phyloP scores from a whole-genome alignment of 2,113 vertebrate genomes.

The Emydocephalus ijimae region DNA sequence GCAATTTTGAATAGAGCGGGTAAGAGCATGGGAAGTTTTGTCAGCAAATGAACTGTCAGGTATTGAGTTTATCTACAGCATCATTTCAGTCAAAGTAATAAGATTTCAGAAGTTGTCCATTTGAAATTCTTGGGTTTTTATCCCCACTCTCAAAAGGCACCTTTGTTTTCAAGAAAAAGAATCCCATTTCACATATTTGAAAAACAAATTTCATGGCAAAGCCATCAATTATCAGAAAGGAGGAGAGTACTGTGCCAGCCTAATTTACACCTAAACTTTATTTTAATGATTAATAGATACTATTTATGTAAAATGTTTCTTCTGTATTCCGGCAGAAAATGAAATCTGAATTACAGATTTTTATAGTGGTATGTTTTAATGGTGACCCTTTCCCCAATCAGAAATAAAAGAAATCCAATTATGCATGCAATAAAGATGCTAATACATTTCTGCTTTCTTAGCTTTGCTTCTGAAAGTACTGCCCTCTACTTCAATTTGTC shows the following conservation, averaged over 20 bases:
- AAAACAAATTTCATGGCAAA: constrained; percentile 62
- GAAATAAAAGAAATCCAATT: constrained; percentile 75
- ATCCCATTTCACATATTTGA: constrained; percentile 47
- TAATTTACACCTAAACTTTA: constrained; percentile 77
- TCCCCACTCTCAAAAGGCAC: constrained; percentile 25
- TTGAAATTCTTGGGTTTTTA: constrained; percentile 38
- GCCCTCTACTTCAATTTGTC: not conserved
- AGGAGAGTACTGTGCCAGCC: constrained; percentile 60
- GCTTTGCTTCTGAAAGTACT: constrained; percentile 8
- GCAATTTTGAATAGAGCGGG: constrained; percentile 14
- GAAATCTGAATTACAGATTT: constrained; percentile 81
- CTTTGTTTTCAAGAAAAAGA: constrained; percentile 56
- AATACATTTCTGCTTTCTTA: constrained; percentile 72
- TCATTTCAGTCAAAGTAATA: constrained; percentile 34
- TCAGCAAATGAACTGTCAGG: constrained; percentile 19
- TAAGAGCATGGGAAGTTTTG: not conserved
- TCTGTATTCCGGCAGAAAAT: constrained; percentile 73
- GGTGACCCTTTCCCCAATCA: constrained; percentile 70
- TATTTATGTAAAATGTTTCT: constrained; percentile 76
- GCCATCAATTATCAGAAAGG: constrained; percentile 61
- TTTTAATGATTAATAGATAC: constrained; percentile 77
- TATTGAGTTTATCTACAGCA: not conserved
- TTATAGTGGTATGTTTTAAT: constrained; percentile 73
- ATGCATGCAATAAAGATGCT: constrained; percentile 79
- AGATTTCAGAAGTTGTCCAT: constrained; percentile 22